Percentiles rank a stretch among this genome's conserved stretches.
These are phyloP conservation scores for Onchidella celtica DNA, from an alignment of 2,888 invertebrate genomes.

Conservation along the genomic window DNA sequence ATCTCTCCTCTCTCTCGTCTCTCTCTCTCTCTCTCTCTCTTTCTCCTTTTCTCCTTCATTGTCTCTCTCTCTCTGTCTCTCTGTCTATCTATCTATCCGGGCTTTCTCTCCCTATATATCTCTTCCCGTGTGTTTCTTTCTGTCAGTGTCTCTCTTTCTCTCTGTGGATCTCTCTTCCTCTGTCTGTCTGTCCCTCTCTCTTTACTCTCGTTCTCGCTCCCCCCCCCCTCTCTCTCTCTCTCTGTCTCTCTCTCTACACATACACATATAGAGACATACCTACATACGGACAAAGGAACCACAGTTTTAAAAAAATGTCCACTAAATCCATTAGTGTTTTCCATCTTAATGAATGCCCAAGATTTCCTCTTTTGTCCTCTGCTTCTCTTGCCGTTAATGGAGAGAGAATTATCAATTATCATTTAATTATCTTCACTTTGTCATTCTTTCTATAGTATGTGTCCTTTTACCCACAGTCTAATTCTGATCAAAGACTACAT, in stretches of 20 bases:
- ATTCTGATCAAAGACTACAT: too few relatives aligned
- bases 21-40: conserved; percentile 6
- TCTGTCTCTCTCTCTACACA: neutral
- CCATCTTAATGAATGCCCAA: too few relatives aligned
- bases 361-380: too few relatives aligned
- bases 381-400: too few relatives aligned
- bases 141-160: conserved; percentile 2
- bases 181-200: neutral
- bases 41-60: neutral
- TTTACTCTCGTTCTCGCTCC: neutral
- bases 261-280: neutral
- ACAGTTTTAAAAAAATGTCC: too few relatives aligned
- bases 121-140: neutral
- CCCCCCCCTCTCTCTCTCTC: neutral
- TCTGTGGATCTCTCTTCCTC: neutral
- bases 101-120: neutral
- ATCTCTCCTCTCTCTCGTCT: too few relatives aligned
- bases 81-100: too few relatives aligned
- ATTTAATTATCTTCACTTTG: too few relatives aligned
- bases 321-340: too few relatives aligned
- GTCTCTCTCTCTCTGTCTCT: neutral
- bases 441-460: too few relatives aligned
- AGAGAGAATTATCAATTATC: too few relatives aligned
- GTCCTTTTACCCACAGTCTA: too few relatives aligned
- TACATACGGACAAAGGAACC: neutral